phyloP scores from a whole-genome alignment of 2,797 vertebrate genomes.

The Protonibea diacanthus region DNA sequence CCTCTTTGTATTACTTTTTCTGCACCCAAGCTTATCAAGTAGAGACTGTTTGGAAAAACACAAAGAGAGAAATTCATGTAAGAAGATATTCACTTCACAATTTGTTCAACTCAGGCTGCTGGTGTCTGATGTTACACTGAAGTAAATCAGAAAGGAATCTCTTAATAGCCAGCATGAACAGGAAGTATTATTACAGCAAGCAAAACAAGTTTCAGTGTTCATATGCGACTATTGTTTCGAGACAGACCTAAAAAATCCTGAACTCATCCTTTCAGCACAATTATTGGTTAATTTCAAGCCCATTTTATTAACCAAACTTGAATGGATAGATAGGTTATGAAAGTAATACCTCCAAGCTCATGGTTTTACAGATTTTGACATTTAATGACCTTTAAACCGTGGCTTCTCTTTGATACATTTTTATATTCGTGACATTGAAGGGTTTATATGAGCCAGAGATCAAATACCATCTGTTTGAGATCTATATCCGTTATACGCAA shows the following conservation, averaged over 20 bases:
- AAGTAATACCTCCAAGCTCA: constrained; percentile 3
- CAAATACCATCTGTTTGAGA: constrained; percentile 47
- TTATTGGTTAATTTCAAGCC: neutral
- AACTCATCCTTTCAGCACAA: neutral
- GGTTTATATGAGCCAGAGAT: constrained; percentile 28
- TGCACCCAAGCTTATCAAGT: neutral
- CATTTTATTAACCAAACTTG: neutral
- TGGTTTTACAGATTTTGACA: neutral
- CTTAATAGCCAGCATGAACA: neutral
- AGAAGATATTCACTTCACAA: neutral
- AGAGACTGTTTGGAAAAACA: constrained; percentile 1
- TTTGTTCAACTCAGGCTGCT: neutral
- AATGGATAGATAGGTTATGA: constrained; percentile 15
- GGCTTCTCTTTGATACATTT: constrained; percentile 24
- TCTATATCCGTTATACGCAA: constrained; percentile 15
- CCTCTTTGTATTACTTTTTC: neutral
- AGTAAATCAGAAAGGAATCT: neutral
- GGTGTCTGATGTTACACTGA: neutral
- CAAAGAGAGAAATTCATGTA: constrained; percentile 9
- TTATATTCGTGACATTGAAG: constrained; percentile 37
- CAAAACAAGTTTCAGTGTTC: neutral
- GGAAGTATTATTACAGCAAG: neutral
- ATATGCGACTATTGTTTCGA: neutral
- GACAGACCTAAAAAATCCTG: neutral
- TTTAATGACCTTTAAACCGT: constrained; percentile 51